phyloP scores from a whole-genome alignment of 1,140 invertebrate species.

The Nasonia giraulti region DNA sequence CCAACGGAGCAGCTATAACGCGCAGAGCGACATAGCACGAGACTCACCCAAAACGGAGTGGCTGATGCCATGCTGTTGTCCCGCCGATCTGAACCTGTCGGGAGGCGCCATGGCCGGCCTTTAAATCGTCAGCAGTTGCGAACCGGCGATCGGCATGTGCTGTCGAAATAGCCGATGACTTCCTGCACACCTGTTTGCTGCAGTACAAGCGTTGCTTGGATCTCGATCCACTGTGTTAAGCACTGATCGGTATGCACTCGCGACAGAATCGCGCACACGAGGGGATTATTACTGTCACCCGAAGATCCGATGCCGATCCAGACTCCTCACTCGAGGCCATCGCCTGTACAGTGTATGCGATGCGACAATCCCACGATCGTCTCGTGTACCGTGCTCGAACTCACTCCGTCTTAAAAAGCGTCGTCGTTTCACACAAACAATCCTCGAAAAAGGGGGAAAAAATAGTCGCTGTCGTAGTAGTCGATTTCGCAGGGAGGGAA shows the following conservation, averaged over 20 bases:
- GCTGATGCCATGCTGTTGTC: conserved; percentile 60
- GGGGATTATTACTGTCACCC: background rate
- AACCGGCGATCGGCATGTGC: background rate
- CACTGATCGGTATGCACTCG: background rate
- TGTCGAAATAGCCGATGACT: background rate
- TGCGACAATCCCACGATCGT: too few species aligned
- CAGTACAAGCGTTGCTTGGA: background rate
- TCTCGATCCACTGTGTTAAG: background rate
- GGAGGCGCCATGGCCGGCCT: conserved; percentile 65
- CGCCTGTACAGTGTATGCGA: background rate
- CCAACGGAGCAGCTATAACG: background rate
- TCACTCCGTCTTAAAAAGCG: too few species aligned
- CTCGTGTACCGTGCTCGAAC: too few species aligned
- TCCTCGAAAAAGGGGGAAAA: background rate
- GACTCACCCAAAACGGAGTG: conserved; percentile 68
- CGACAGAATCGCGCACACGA: background rate
- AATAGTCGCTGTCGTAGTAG: background rate
- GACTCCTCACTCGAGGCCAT: background rate
- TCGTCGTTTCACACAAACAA: background rate
- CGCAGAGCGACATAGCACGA: background rate
- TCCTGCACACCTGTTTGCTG: background rate
- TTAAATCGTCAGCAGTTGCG: background rate
- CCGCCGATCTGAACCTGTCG: conserved; percentile 62
- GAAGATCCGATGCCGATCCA: background rate
- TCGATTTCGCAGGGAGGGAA: background rate